phyloP scores from a whole-genome alignment of 2,888 invertebrate genomes.

The Therioaphis trifolii region DNA sequence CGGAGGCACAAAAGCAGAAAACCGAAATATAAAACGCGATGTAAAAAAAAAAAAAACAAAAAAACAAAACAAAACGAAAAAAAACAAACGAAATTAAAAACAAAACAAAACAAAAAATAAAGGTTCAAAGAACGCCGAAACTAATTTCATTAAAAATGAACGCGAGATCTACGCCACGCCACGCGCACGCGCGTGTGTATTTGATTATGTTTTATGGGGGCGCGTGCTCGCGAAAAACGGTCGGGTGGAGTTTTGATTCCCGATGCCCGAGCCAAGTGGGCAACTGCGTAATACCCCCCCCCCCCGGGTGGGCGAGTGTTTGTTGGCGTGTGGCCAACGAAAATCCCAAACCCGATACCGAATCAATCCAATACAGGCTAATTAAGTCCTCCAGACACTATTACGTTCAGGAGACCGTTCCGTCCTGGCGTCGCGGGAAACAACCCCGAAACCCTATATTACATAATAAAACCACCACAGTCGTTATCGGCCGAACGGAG shows the following conservation, averaged over 20 bases:
- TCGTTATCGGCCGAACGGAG: too few species aligned
- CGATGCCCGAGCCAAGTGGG: conserved; percentile 43
- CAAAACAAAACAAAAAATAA: too few species aligned
- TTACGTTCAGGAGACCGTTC: background rate
- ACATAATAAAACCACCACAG: too few species aligned
- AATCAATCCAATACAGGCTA: conserved; percentile 53
- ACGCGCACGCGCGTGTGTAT: background rate
- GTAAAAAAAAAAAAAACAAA: background rate
- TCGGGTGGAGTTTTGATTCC: conserved; percentile 14
- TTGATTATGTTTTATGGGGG: conserved; percentile 20
- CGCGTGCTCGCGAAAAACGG: background rate
- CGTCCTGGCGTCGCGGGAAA: background rate
- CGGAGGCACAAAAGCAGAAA: background rate
- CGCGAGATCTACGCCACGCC: background rate
- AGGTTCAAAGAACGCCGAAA: background rate
- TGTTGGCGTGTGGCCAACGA: conserved; percentile 22
- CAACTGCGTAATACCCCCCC: too few species aligned
- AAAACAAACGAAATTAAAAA: too few species aligned
- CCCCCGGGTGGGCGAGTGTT: conserved; percentile 34
- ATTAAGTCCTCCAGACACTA: conserved; percentile 36
- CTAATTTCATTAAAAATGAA: conserved; percentile 23
- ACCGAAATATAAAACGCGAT: background rate
- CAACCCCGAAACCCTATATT: too few species aligned
- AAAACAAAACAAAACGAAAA: too few species aligned
- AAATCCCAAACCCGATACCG: conserved; percentile 34